Evolutionary conservation across 1,140 invertebrate genomes (phyloP).

Genomic region (Agraylea sexmaculata): DNA sequence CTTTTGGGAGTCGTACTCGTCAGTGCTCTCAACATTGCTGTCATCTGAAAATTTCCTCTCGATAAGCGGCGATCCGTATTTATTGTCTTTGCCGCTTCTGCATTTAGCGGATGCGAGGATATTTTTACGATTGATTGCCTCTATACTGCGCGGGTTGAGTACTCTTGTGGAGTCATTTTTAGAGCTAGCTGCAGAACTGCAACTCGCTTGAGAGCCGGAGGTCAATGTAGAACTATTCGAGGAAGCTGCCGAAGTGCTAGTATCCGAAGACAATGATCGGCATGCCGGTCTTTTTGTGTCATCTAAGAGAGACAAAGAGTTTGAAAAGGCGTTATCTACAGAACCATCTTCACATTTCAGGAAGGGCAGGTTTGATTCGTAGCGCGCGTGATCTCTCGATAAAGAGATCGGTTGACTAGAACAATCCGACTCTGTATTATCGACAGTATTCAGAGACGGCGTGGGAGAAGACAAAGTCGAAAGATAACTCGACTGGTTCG

Average conservation of each 20-base stretch:
- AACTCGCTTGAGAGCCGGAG: slow-evolving; percentile 55
- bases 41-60: slow-evolving; percentile 49
- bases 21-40: slow-evolving; percentile 17
- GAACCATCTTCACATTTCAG: slow-evolving; percentile 6
- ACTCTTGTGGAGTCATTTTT: slow-evolving; percentile 48
- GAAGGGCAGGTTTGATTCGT: slow-evolving; percentile 19
- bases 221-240: slow-evolving; percentile 51
- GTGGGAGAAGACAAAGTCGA: slow-evolving; percentile 57
- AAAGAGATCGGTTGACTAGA: slow-evolving; percentile 22
- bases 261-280: slow-evolving; percentile 49
- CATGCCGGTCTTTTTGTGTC: slow-evolving; percentile 38
- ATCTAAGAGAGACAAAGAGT: slow-evolving; percentile 23
- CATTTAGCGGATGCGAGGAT: slow-evolving; percentile 77
- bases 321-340: slow-evolving; percentile 13
- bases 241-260: slow-evolving; percentile 47
- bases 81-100: slow-evolving; percentile 59
- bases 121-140: slow-evolving; percentile 75
- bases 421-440: slow-evolving; percentile 34
- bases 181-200: slow-evolving; percentile 49
- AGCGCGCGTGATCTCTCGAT: slow-evolving; percentile 23
- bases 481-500: slow-evolving; percentile 57
- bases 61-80: slow-evolving; percentile 54
- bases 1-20: slow-evolving; percentile 24
- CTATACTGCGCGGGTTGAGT: slow-evolving; percentile 63
- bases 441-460: slow-evolving; percentile 35